Evolutionary conservation across 2,797 vertebrate genomes (phyloP).

Genomic region (Fundulus diaphanus): DNA sequence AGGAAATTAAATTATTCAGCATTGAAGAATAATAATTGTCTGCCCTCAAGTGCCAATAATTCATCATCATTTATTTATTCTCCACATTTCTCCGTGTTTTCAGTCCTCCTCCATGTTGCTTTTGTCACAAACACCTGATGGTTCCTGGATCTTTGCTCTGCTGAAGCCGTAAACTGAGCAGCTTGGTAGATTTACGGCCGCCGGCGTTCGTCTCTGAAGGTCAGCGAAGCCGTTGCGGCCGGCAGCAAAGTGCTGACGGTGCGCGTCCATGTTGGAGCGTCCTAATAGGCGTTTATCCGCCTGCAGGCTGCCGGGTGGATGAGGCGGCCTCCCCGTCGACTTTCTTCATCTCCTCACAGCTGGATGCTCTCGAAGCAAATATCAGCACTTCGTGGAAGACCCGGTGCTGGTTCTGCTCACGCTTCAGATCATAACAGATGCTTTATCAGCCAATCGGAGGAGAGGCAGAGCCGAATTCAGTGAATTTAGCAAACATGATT

Average conservation of each 20-base stretch:
- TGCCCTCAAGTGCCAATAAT: background rate
- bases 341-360: slow-evolving; percentile 54
- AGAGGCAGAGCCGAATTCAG: background rate
- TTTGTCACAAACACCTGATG: background rate
- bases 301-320: slow-evolving; percentile 46
- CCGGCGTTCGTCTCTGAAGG: slow-evolving; percentile 38
- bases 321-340: slow-evolving; percentile 47
- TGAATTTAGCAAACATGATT: background rate
- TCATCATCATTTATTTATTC: background rate
- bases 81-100: background rate
- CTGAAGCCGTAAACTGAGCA: background rate
- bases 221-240: slow-evolving; percentile 45
- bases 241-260: slow-evolving; percentile 68
- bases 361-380: slow-evolving; percentile 34
- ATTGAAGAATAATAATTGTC: background rate
- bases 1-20: background rate
- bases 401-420: background rate
- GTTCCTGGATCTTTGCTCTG: background rate
- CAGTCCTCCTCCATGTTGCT: background rate
- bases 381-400: slow-evolving; percentile 6
- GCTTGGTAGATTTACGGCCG: background rate
- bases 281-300: slow-evolving; percentile 65
- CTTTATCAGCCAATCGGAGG: background rate
- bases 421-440: background rate
- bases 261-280: slow-evolving; percentile 53